Evolutionary conservation across 2,888 invertebrate species (phyloP).

Genomic region (Drosophila multiciliata): DNA sequence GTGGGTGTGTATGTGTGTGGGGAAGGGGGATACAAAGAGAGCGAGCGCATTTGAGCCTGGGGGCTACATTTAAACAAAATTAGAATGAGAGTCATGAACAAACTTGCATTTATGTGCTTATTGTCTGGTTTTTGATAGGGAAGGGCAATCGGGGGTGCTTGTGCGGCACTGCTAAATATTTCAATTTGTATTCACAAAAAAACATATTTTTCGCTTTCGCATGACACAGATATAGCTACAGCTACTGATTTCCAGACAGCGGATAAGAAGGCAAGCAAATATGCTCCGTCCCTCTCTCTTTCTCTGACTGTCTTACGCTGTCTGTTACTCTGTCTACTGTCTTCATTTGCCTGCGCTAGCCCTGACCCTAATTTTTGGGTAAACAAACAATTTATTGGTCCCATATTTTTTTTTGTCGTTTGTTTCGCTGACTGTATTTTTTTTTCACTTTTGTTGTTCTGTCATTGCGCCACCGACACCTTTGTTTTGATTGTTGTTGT

Average conservation of each 20-base stretch:
- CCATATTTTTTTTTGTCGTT: slow-evolving; percentile 3
- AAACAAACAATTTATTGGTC: slow-evolving; percentile 60
- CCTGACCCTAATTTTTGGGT: slow-evolving; percentile 76
- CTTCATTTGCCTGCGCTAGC: slow-evolving; percentile 57
- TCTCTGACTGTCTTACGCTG: slow-evolving; percentile 12
- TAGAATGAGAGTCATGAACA: slow-evolving; percentile 73
- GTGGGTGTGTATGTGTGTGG: background rate
- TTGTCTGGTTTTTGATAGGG: background rate
- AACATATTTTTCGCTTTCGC: slow-evolving; percentile 67
- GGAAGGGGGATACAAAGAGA: background rate
- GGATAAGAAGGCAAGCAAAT: slow-evolving; percentile 40
- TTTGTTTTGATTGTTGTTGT: background rate
- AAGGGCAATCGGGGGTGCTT: background rate
- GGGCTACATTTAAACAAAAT: slow-evolving; percentile 66
- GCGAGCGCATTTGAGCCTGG: slow-evolving; percentile 9
- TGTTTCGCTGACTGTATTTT: slow-evolving; percentile 24
- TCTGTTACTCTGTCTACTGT: slow-evolving; percentile 32
- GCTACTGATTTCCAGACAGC: slow-evolving; percentile 32
- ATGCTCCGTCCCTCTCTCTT: background rate
- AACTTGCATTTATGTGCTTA: slow-evolving; percentile 34
- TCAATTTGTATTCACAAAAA: slow-evolving; percentile 44
- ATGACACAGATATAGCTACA: slow-evolving; percentile 68
- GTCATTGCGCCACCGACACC: slow-evolving; percentile 43
- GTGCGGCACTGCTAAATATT: slow-evolving; percentile 20
- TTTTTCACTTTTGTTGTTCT: slow-evolving; percentile 45